A percentile compares a stretch with the other conserved stretches of the same genome.
These are phyloP conservation scores for Coracias cyanogaster DNA, from an alignment of 2,797 vertebrate genomes.

Conservation along the genomic window DNA sequence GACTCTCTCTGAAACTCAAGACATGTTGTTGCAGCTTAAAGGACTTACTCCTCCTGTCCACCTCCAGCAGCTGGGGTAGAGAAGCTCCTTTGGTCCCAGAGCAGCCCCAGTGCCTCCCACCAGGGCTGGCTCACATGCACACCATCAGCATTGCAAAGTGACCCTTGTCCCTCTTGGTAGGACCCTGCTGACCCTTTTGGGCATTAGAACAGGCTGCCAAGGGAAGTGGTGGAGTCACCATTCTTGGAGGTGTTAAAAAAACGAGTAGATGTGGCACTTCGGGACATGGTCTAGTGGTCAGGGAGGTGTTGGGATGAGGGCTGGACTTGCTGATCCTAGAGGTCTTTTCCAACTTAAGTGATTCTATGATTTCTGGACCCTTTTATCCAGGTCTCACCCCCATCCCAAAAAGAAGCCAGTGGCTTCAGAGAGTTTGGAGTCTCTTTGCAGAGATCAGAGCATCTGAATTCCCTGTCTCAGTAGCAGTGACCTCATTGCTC, in stretches of 20 bases:
- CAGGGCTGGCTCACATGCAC: neutral
- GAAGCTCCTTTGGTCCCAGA: neutral
- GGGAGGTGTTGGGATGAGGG: too few species aligned
- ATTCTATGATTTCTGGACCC: neutral
- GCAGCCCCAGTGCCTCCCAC: neutral
- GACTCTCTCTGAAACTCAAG: neutral
- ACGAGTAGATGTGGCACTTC: too few species aligned
- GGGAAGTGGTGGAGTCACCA: too few species aligned
- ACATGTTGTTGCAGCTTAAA: neutral
- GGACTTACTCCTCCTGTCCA: neutral
- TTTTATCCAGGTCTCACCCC: neutral
- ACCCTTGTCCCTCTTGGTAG: neutral
- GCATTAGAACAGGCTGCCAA: too few species aligned
- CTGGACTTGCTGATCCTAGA: too few species aligned
- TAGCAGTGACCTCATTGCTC: neutral
- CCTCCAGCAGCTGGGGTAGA: neutral
- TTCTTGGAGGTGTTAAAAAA: too few species aligned
- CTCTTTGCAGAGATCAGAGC: neutral
- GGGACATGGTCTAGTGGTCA: too few species aligned
- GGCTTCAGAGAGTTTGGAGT: neutral
- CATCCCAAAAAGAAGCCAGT: neutral
- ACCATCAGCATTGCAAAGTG: rapidly evolving
- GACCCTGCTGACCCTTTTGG: neutral
- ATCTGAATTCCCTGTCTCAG: neutral
- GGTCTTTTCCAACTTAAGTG: too few species aligned